Conservation (phyloP, 2,888 invertebrate genomes). For the Euplexia lucipara region DNA sequence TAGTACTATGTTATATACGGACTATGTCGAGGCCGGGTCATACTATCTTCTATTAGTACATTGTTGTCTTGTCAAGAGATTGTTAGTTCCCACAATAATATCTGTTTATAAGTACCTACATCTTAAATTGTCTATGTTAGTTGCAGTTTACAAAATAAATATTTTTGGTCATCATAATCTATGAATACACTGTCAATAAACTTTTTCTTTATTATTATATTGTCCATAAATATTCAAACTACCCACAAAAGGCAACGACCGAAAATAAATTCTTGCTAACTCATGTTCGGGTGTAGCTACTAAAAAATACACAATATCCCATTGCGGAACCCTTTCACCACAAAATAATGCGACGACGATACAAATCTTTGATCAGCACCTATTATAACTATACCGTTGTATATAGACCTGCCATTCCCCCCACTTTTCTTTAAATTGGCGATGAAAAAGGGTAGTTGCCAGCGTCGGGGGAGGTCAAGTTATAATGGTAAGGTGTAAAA, state of each 20-base stretch:
- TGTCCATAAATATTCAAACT: conserved; percentile 27
- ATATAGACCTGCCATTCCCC: conserved; percentile 38
- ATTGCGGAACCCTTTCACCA: conserved; percentile 58
- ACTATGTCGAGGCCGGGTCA: background rate
- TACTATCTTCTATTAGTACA: background rate
- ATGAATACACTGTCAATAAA: conserved; percentile 7
- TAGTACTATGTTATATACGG: background rate
- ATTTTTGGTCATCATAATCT: too few relatives aligned
- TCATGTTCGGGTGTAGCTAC: conserved; percentile 41
- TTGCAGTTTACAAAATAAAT: too few relatives aligned
- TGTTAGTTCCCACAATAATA: conserved; percentile 9
- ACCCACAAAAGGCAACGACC: conserved; percentile 2
- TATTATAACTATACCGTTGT: conserved; percentile 66
- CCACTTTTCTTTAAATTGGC: conserved; percentile 5
- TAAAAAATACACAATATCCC: conserved; percentile 60
- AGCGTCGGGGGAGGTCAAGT: conserved; percentile 55
- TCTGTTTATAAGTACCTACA: too few relatives aligned
- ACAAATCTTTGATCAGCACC: conserved; percentile 72
- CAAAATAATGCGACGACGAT: conserved; percentile 64
- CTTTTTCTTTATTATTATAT: background rate
- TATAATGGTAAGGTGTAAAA: conserved; percentile 67
- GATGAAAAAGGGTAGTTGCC: background rate
- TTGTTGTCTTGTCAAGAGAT: background rate
- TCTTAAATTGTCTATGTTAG: too few relatives aligned
- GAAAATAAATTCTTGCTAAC: conserved; percentile 34